These are phyloP conservation scores for Nomada ferruginata DNA, from an alignment of 2,888 invertebrate species.

Conservation along the genomic window DNA sequence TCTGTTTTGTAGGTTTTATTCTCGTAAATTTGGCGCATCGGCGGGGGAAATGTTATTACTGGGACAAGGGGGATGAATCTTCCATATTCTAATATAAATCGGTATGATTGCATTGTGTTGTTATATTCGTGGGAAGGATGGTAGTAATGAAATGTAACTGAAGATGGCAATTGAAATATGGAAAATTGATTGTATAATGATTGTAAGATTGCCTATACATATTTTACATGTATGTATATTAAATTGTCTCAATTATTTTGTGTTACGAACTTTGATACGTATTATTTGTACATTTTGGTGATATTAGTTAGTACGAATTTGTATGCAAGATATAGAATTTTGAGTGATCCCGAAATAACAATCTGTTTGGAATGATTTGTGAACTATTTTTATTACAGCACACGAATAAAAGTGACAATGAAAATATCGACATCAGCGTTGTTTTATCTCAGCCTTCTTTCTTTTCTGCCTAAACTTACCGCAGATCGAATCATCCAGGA, in stretches of 20 bases:
- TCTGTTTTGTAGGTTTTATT: constrained; percentile 53
- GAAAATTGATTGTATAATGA: too few species aligned
- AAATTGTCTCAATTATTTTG: too few species aligned
- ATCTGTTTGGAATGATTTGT: neutral
- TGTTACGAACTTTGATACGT: too few species aligned
- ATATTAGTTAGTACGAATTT: too few species aligned
- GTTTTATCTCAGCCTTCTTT: constrained; percentile 21
- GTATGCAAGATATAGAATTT: neutral
- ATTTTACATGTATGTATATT: too few species aligned
- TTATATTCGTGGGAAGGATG: neutral
- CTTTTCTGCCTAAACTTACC: constrained; percentile 51
- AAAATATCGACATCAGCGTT: neutral
- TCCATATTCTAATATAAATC: neutral
- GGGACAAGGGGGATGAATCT: constrained; percentile 14
- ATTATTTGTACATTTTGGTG: too few species aligned
- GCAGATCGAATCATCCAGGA: constrained; percentile 66
- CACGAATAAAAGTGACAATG: neutral
- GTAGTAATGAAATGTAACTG: neutral
- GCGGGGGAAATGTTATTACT: constrained; percentile 20
- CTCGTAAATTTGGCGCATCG: constrained; percentile 32
- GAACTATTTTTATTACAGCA: neutral
- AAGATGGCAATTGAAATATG: neutral
- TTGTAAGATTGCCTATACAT: too few species aligned
- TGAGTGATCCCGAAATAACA: neutral
- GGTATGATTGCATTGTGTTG: neutral